Evolutionary conservation across 1,140 invertebrate genomes (phyloP), one percentile per base, ranked within the genome.

Genomic region (Chymomyza costata): DNA sequence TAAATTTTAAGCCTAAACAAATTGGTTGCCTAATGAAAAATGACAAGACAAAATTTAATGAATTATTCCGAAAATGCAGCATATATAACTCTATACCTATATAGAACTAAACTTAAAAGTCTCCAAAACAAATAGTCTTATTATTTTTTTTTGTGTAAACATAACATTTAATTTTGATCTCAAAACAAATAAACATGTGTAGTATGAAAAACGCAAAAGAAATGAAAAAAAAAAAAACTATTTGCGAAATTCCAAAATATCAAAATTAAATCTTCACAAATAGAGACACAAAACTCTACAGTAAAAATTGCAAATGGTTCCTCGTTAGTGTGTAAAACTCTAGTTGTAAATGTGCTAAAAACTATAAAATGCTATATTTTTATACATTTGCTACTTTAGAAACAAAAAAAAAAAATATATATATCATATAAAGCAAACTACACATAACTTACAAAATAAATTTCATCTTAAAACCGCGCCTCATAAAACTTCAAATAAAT

Each of bases 161-260:
- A 11, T 40, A 57, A 73, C 73, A 76, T 80, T 80, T 80, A 80
- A 80, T 80, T 80, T 80, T 80, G 73, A 80, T 80, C 73, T 80
- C 73, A 80, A 73, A 65, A 46, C 67, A 45, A 65, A 58, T 56
- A 45, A 57, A 57, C 43, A 11, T 34, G 31, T n/a, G n/a, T n/a
- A 34, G 31, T 11, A 34, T 34, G n/a, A 34, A 34, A 40, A 63
- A 66, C 46, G n/a, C n/a, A 53, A 67, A 53, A 50, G 21, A 47
- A 65, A 47, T 47, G 48, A 54, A 46, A 53, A 53, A 60, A 34
- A 8, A 17, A 38, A 53, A 60, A 71, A 54, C 63, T 71, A 57
- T 67, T 80, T 78, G 73, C 71, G 50, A 57, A 73, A 80, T 80
- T 80, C 67, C 59, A 68, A 71, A 63, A 71, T 51, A 60, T 80